Evolutionary conservation across 2,888 invertebrate genomes (phyloP).

Genomic region (Agonopterix arenella): DNA sequence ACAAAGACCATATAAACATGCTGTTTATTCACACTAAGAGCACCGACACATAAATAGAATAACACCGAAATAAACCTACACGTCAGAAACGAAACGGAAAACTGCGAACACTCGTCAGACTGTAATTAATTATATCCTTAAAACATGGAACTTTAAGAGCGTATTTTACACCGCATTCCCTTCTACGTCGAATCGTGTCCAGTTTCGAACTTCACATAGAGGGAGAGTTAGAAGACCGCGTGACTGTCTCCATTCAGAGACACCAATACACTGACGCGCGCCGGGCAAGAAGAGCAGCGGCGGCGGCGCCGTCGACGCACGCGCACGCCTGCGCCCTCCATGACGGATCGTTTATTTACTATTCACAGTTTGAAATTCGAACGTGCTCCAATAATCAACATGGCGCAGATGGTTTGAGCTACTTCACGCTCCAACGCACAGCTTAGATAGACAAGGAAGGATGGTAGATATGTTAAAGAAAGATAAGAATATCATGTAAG

Average conservation of each 20-base stretch:
- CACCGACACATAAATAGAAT: conserved; percentile 55
- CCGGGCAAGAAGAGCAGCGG: conserved; percentile 16
- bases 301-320: conserved; percentile 38
- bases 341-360: conserved; percentile 67
- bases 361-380: conserved; percentile 66
- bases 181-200: conserved; percentile 28
- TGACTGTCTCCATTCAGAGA: conserved; percentile 64
- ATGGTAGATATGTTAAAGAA: conserved; percentile 2
- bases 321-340: conserved; percentile 54
- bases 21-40: conserved; percentile 54
- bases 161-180: conserved; percentile 25
- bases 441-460: conserved; percentile 18
- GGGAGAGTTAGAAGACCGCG: conserved; percentile 37
- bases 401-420: conserved; percentile 39
- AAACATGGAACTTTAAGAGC: conserved; percentile 18
- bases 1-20: conserved; percentile 34
- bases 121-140: conserved; percentile 11
- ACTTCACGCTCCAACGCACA: conserved; percentile 29
- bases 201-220: conserved; percentile 23
- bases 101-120: conserved; percentile 32
- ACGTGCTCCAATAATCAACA: conserved; percentile 65
- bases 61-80: conserved; percentile 56
- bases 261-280: conserved; percentile 53
- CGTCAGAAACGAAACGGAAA: conserved; percentile 36
- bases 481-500: conserved; percentile 1